phyloP scores from a whole-genome alignment of 2,113 vertebrate genomes.

The Oreochromis niloticus region DNA sequence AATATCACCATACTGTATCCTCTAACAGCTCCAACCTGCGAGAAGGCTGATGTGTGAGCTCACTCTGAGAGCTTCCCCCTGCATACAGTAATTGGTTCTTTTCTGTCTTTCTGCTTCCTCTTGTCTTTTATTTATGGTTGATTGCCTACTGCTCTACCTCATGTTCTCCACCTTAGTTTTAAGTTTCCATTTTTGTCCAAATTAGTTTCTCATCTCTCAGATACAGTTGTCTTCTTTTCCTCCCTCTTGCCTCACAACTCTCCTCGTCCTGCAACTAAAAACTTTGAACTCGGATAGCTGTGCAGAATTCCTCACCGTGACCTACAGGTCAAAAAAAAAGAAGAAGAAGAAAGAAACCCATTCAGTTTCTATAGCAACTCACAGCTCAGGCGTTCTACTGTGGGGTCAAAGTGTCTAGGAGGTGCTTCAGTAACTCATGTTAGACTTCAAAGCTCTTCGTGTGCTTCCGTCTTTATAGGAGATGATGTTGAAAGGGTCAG shows the following conservation, averaged over 20 bases:
- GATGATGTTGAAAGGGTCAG: neutral
- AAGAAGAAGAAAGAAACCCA: neutral
- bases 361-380: slow-evolving; percentile 48
- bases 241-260: neutral
- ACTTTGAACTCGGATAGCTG: slow-evolving; percentile 48
- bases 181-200: neutral
- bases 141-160: neutral
- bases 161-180: neutral
- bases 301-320: slow-evolving; percentile 55
- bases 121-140: neutral
- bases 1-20: neutral
- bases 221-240: neutral
- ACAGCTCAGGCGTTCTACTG: neutral
- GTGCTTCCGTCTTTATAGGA: slow-evolving; percentile 7
- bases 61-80: neutral
- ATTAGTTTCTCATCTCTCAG: neutral
- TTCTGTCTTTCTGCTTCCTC: neutral
- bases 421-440: neutral
- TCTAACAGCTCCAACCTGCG: neutral
- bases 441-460: slow-evolving; percentile 24
- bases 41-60: neutral
- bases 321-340: slow-evolving; percentile 22
- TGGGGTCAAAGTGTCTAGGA: slow-evolving; percentile 24
- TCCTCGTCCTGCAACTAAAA: neutral
- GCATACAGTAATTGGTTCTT: neutral